phyloP scores from a whole-genome alignment of 2,113 vertebrate genomes.

The Eurystomus gularis region DNA sequence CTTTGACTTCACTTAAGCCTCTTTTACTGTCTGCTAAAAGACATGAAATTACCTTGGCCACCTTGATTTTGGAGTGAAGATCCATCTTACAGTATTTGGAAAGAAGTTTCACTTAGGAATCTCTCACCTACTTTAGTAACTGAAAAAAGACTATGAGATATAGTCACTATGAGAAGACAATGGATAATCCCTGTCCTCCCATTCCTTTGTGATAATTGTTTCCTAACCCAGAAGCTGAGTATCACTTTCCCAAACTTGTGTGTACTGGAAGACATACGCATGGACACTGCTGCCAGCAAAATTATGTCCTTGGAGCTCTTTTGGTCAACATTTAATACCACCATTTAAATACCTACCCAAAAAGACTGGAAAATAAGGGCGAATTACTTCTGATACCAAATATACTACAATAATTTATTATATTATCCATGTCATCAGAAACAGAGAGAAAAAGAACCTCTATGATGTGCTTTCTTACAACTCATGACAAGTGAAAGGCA shows the following conservation, averaged over 20 bases:
- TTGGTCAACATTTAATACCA: neutral
- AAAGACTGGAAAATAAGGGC: neutral
- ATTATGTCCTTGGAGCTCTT: neutral
- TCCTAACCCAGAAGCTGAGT: neutral
- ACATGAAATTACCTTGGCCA: neutral
- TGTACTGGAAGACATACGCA: neutral
- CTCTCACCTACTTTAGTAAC: neutral
- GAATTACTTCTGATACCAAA: neutral
- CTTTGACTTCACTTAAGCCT: neutral
- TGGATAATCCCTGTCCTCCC: neutral
- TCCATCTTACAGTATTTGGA: neutral
- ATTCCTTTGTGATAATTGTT: neutral
- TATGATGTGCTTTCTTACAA: neutral
- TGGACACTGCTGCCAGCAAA: neutral
- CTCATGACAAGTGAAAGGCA: neutral
- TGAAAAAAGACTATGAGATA: neutral
- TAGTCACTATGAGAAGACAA: neutral
- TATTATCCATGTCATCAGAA: neutral
- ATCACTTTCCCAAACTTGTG: neutral
- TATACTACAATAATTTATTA: neutral
- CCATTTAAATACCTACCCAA: neutral
- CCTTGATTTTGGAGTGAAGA: neutral
- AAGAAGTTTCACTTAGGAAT: neutral
- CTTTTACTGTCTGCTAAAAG: neutral
- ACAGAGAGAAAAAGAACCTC: neutral